Conservation (phyloP, 2,797 vertebrate genomes). For the Botia almorhae region DNA sequence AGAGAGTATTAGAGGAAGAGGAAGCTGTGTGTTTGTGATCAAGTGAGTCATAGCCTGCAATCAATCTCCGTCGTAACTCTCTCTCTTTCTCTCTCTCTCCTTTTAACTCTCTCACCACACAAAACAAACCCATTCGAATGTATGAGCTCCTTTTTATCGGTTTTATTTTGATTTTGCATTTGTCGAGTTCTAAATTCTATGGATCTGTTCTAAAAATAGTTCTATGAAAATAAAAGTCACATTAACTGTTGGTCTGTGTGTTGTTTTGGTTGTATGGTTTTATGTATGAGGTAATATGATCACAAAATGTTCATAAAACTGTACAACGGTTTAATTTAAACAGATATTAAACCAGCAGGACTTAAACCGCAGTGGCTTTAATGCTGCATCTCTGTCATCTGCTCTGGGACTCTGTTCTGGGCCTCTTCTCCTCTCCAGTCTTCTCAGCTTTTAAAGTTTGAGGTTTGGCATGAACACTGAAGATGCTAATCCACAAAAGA, state of each 20-base stretch:
- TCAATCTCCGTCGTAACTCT: slow-evolving; percentile 57
- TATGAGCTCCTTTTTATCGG: background rate
- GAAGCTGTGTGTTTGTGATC: slow-evolving; percentile 74
- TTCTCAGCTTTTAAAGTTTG: slow-evolving; percentile 61
- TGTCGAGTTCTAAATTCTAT: background rate
- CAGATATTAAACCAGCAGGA: no score
- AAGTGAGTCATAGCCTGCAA: slow-evolving; percentile 58
- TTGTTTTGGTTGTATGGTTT: background rate
- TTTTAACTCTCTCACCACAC: slow-evolving; percentile 58
- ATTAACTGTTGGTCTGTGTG: background rate
- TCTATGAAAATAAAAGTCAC: background rate
- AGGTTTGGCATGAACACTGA: slow-evolving; percentile 68
- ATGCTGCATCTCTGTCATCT: slow-evolving; percentile 74
- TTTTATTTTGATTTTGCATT: background rate
- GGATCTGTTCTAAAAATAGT: background rate
- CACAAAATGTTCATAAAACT: no score
- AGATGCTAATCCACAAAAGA: slow-evolving; percentile 59
- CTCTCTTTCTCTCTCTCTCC: slow-evolving; percentile 46
- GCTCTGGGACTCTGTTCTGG: slow-evolving; percentile 71
- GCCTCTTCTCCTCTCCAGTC: slow-evolving; percentile 74
- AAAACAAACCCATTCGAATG: slow-evolving; percentile 29
- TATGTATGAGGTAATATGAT: no score
- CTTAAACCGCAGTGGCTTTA: slow-evolving; percentile 65
- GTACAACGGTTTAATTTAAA: no score
- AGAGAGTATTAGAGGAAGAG: slow-evolving; percentile 54